These are phyloP conservation scores for Altica lythri DNA, from an alignment of 2,888 invertebrate species.

Conservation along the genomic window DNA sequence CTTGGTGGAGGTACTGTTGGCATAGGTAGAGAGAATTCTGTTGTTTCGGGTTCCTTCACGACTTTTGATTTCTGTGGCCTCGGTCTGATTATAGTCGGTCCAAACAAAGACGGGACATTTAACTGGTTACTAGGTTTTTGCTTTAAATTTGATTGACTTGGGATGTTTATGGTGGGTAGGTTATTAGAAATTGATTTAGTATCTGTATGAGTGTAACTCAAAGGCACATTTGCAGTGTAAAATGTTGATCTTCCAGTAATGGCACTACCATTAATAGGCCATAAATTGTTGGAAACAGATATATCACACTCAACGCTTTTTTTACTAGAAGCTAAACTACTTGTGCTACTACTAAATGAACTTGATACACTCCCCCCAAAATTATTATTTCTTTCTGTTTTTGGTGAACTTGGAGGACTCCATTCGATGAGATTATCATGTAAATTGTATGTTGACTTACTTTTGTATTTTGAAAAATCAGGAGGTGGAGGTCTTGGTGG, in stretches of 20 bases:
- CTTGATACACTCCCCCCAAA: conserved; percentile 55
- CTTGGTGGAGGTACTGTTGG: conserved; percentile 79
- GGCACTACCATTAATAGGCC: conserved; percentile 40
- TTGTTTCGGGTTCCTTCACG: conserved; percentile 42
- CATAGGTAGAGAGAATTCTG: conserved; percentile 64
- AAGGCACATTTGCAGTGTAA: conserved; percentile 9
- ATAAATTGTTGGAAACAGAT: conserved; percentile 56
- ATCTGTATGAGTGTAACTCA: conserved; percentile 13
- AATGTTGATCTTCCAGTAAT: not conserved
- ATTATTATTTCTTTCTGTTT: conserved; percentile 48
- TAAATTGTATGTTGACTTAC: conserved; percentile 52
- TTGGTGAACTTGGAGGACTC: conserved; percentile 59
- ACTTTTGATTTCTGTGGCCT: conserved; percentile 7
- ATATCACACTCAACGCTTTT: conserved; percentile 76
- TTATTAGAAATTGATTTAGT: too few relatives aligned
- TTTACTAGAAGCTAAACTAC: conserved; percentile 70
- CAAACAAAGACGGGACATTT: conserved; percentile 44
- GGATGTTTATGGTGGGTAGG: conserved; percentile 12
- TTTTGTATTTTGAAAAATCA: conserved; percentile 54
- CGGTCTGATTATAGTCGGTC: conserved; percentile 77
- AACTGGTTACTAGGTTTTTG: conserved; percentile 7
- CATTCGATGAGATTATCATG: conserved; percentile 59
- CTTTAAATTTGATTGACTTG: conserved; percentile 9
- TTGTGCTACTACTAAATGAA: conserved; percentile 57
- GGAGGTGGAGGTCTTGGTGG: conserved; percentile 76